Evolutionary conservation across 1,140 invertebrate species (phyloP).

Genomic region (Odontomachus brunneus): DNA sequence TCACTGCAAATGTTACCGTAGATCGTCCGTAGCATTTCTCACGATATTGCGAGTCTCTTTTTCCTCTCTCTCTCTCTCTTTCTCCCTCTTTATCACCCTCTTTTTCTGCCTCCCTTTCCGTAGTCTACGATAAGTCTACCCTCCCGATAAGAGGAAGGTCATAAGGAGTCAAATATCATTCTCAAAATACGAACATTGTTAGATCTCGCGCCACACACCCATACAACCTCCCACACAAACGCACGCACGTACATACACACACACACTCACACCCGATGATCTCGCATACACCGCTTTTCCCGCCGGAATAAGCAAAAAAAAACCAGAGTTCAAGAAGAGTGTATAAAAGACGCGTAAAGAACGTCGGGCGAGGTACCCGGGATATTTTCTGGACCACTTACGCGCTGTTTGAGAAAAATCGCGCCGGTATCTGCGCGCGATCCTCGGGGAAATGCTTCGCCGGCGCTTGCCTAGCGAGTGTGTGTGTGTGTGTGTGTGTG

Average conservation of each 20-base stretch:
- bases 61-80: neutral
- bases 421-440: neutral
- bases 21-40: constrained; percentile 33
- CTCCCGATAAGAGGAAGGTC: constrained; percentile 30
- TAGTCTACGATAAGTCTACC: constrained; percentile 15
- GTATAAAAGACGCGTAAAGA: neutral
- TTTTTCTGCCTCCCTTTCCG: too few relatives aligned
- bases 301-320: neutral
- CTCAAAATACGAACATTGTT: neutral
- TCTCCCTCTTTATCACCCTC: too few relatives aligned
- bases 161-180: constrained; percentile 15
- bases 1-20: constrained; percentile 53
- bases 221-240: too few relatives aligned
- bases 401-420: neutral
- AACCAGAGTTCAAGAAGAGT: neutral
- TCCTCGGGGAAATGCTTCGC: constrained; percentile 11
- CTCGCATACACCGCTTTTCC: too few relatives aligned
- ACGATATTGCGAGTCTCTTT: constrained; percentile 41
- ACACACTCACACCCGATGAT: too few relatives aligned
- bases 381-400: neutral
- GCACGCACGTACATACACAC: too few relatives aligned
- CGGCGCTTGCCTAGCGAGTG: too few relatives aligned
- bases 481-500: too few relatives aligned
- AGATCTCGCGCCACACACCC: too few relatives aligned
- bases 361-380: neutral